These are phyloP conservation scores for Chionis minor DNA, from an alignment of 2,113 vertebrate genomes.

Conservation along the genomic window DNA sequence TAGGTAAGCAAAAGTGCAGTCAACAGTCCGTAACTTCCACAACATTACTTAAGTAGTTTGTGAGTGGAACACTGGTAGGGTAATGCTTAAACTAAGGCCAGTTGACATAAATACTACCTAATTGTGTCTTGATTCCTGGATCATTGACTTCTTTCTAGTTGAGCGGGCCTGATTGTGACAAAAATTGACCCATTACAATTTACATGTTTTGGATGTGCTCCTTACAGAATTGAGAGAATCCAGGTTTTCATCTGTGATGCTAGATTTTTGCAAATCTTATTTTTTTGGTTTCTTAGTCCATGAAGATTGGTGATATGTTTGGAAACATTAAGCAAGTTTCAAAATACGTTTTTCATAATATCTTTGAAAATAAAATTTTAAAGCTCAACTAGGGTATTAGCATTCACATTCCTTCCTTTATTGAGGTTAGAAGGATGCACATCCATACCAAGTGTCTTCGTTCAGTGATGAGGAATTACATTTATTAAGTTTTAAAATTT, in stretches of 20 bases:
- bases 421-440: background rate
- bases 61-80: background rate
- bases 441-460: background rate
- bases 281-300: background rate
- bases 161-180: background rate
- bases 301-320: accelerated
- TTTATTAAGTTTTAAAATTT: background rate
- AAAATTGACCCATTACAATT: background rate
- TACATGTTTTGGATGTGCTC: background rate
- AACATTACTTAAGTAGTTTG: background rate
- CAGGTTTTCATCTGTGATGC: accelerated
- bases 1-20: background rate
- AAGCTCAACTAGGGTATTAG: background rate
- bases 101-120: background rate
- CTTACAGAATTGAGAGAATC: background rate
- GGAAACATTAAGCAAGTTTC: background rate
- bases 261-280: background rate
- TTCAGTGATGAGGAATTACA: background rate
- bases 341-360: background rate
- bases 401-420: background rate
- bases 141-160: background rate
- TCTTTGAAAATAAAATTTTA: background rate
- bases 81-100: background rate
- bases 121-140: background rate
- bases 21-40: background rate